Conservation (phyloP, 2,888 invertebrate genomes). For the Halictus ligatus region DNA sequence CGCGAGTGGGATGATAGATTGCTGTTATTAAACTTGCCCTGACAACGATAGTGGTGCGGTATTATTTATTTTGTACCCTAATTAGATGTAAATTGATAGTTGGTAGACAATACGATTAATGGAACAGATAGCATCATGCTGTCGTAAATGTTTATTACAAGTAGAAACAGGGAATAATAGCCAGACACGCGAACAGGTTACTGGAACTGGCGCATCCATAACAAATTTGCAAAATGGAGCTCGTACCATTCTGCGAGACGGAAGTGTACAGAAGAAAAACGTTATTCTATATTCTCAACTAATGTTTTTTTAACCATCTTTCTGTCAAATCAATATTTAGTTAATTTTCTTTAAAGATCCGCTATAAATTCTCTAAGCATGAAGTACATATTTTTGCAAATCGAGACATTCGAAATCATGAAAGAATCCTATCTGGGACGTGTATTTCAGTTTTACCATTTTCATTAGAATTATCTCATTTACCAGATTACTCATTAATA, state of each 20-base stretch:
- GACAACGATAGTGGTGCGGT: not conserved
- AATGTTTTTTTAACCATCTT: not conserved
- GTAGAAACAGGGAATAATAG: not conserved
- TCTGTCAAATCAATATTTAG: no score
- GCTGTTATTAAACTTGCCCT: constrained; percentile 3
- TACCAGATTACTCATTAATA: not conserved
- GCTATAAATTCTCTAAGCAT: no score
- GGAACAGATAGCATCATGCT: not conserved
- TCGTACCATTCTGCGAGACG: not conserved
- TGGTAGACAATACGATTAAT: constrained; percentile 8
- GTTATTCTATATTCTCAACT: not conserved
- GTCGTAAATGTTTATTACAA: constrained; percentile 1
- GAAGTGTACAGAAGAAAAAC: not conserved
- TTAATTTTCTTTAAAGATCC: no score
- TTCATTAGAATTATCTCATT: not conserved
- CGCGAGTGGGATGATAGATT: constrained; percentile 1
- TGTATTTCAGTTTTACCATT: no score
- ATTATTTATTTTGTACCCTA: constrained; percentile 8
- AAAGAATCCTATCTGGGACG: not conserved
- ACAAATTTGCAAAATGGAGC: not conserved
- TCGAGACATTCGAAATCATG: not conserved
- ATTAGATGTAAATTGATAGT: constrained; percentile 13
- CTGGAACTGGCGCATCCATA: not conserved
- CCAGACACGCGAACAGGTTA: constrained; percentile 7
- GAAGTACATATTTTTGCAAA: no score